Percentiles rank a stretch among this genome's conserved stretches.
Evolutionary conservation across 2,113 vertebrate genomes (phyloP).

Genomic region (Cochlearius cochlearius): DNA sequence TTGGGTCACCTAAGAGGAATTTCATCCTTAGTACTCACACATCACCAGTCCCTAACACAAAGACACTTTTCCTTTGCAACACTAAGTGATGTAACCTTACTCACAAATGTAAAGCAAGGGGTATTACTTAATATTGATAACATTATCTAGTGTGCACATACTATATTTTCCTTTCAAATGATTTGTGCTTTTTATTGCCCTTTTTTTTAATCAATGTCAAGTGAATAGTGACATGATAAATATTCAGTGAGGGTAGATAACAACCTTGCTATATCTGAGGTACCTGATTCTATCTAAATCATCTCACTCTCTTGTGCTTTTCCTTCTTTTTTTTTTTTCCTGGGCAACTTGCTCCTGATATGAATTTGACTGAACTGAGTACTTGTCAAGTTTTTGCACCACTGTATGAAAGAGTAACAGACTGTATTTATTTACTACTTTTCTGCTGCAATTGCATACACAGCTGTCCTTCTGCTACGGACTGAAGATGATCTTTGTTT

Average conservation of each 20-base stretch:
- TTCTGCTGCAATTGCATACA: not conserved
- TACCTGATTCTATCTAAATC: not conserved
- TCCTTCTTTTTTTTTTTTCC: not conserved
- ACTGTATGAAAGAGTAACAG: not conserved
- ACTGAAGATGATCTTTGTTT: conserved; percentile 8
- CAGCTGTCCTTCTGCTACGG: not conserved
- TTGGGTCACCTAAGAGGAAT: not conserved
- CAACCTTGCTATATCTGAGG: not conserved
- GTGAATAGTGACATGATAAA: not conserved
- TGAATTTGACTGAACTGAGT: not conserved
- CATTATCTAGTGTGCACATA: not conserved
- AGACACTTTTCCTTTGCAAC: not conserved
- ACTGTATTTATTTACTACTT: not conserved
- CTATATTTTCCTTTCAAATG: not conserved
- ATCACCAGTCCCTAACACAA: not conserved
- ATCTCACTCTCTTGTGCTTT: not conserved
- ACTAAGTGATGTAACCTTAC: not conserved
- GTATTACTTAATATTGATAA: not conserved
- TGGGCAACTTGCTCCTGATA: not conserved
- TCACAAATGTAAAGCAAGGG: not conserved
- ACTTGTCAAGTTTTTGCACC: conserved; percentile 9
- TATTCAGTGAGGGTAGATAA: not conserved
- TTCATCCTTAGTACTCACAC: not conserved
- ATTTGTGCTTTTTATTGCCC: not conserved
- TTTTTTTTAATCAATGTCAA: not conserved